Evolutionary conservation across 2,888 invertebrate genomes (phyloP).

Genomic region (Balanococcus diminutus): DNA sequence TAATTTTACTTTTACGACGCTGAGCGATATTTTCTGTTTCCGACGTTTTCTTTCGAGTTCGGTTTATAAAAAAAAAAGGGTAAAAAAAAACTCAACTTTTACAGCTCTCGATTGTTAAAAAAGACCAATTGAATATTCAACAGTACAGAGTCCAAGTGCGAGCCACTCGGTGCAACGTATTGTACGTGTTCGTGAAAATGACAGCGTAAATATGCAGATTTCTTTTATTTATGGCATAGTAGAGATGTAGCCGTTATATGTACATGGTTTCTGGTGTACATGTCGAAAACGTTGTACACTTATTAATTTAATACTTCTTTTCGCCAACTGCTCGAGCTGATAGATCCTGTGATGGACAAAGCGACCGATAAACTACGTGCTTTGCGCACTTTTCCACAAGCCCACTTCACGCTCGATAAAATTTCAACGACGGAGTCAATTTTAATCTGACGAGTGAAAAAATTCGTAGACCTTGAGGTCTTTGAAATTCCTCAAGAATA

Average conservation of each 20-base stretch:
- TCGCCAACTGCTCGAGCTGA: neutral
- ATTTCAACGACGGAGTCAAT: neutral
- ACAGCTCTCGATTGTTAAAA: conserved; percentile 13
- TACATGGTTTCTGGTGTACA: neutral
- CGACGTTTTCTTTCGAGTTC: too few relatives aligned
- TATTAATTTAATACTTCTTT: neutral
- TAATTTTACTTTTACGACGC: conserved; percentile 19
- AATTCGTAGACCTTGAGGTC: neutral
- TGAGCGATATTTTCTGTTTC: neutral
- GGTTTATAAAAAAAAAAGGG: neutral
- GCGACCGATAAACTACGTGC: neutral
- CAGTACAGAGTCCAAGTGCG: neutral
- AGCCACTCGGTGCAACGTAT: neutral
- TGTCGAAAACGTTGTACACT: neutral
- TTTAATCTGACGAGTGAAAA: neutral
- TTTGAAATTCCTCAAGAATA: neutral
- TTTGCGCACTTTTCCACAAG: neutral
- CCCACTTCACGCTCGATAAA: conserved; percentile 7
- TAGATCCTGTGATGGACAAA: neutral
- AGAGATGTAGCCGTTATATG: neutral
- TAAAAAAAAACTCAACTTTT: neutral
- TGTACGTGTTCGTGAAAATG: neutral
- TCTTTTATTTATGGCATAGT: neutral
- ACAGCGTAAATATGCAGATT: conserved; percentile 22
- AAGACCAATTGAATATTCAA: conserved; percentile 29